Evolutionary conservation across 2,888 invertebrate species (phyloP), one percentile per base, ranked within the genome.

Genomic region (Parapristionchus giblindavisi): DNA sequence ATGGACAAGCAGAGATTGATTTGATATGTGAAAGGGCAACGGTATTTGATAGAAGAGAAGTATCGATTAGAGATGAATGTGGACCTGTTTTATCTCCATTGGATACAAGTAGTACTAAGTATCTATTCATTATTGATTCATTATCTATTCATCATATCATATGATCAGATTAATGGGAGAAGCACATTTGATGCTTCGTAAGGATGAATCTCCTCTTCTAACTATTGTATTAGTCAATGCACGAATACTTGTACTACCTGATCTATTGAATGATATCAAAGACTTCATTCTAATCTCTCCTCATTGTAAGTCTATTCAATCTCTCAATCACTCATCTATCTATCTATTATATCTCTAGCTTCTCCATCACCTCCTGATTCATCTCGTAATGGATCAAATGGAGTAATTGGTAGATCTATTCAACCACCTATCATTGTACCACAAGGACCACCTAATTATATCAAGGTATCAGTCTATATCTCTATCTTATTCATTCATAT

Each of bases 1-100:
- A 90, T 81, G 87, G 88, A 60, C 88, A 89, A 56, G 89, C 89
- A 75, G 89, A 89, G 77, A 84, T 90, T 21, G 89, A 90, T 82
- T 83, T 90, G 65, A 89, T 90, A 51, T 90, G 90, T 29, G 87
- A 89, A 73, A 88, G 88, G 75, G 89, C 90, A 52, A 83, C 87
- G 27, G 87, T 89, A n/a, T 81, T 87, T 56, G 90, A 90, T 83
- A 89, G 89, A 17, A 85, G 74, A 40, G 65, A 65, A 21, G 65
- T 38, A 29, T 63, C 38, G 52, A 32, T 48, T 11, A 61, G 52
- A 24, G 51, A 52, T 36, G 61, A 36, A 65, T 74, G 65, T 38
- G 73, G 73, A 73, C 32, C 61, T n/a, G 61, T 61, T 1, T 51
- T 73, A n/a, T 52, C 73, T 2, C 73, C 73, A 17, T 24, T 73